Evolutionary conservation across 1,140 invertebrate species (phyloP).

Genomic region (Philopotamus ludificatus): DNA sequence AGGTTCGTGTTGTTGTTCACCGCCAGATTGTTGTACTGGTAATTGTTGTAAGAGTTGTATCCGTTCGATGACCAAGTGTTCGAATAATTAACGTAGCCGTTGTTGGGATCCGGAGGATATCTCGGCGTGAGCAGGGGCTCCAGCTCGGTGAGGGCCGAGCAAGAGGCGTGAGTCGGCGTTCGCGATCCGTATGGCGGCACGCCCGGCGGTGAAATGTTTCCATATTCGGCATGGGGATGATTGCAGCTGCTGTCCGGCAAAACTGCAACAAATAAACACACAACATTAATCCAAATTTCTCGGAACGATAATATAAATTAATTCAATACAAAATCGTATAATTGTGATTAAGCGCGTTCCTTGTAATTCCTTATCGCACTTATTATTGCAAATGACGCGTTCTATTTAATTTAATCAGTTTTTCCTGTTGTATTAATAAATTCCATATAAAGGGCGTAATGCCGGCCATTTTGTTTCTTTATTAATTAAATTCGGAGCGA

Average conservation of each 20-base stretch:
- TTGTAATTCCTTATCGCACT: constrained; percentile 5
- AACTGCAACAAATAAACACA: constrained; percentile 45
- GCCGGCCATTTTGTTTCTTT: no score
- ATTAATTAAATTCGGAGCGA: no score
- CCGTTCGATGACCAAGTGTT: constrained; percentile 55
- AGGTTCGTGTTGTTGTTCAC: constrained; percentile 60
- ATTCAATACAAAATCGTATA: no score
- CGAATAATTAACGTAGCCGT: constrained; percentile 58
- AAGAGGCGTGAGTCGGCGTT: constrained; percentile 45
- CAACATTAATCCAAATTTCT: neutral
- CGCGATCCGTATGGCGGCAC: constrained; percentile 40
- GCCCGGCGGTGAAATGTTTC: constrained; percentile 46
- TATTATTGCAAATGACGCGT: no score
- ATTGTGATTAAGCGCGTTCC: neutral
- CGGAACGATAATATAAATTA: no score
- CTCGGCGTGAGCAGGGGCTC: constrained; percentile 47
- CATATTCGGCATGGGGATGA: constrained; percentile 53
- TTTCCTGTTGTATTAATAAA: neutral
- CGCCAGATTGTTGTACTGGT: constrained; percentile 66
- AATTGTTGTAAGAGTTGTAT: constrained; percentile 60
- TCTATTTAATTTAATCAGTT: neutral
- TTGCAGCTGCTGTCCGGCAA: constrained; percentile 49
- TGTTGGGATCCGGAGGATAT: constrained; percentile 49
- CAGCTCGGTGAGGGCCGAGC: constrained; percentile 52
- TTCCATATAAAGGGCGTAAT: neutral